Conservation (phyloP, 2,113 vertebrate species). For the Corvus cornix region DNA sequence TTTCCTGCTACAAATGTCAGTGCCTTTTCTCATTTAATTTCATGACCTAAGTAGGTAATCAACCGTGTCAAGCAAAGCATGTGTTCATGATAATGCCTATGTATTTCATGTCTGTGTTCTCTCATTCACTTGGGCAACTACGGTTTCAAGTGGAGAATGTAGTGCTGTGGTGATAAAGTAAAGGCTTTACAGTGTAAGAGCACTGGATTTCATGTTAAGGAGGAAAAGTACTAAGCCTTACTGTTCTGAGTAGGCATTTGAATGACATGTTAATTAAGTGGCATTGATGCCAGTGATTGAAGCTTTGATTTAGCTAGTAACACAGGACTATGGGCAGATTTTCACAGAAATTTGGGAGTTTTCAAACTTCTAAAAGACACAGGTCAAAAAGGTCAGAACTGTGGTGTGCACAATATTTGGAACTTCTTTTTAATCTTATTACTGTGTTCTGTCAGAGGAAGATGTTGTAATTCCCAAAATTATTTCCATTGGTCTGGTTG, state of each 20-base stretch:
- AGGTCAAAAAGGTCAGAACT: constrained; percentile 1
- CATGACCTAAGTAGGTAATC: constrained; percentile 58
- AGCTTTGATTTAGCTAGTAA: constrained; percentile 71
- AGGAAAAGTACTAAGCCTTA: constrained; percentile 72
- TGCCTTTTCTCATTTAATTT: constrained; percentile 61
- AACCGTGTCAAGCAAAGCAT: constrained; percentile 57
- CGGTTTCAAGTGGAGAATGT: constrained; percentile 73
- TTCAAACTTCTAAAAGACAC: constrained; percentile 23
- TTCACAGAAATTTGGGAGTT: constrained; percentile 58
- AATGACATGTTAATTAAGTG: constrained; percentile 80
- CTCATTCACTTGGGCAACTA: constrained; percentile 64
- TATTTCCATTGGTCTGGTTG: background rate
- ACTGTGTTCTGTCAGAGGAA: background rate
- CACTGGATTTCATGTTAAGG: constrained; percentile 68
- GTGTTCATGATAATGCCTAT: constrained; percentile 57
- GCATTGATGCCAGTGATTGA: constrained; percentile 66
- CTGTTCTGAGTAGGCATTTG: constrained; percentile 75
- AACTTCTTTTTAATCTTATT: background rate
- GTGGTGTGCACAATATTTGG: background rate
- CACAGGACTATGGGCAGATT: constrained; percentile 62
- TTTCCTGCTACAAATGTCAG: constrained; percentile 11
- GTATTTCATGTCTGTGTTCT: constrained; percentile 56
- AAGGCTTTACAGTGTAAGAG: constrained; percentile 70
- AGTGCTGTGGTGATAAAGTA: constrained; percentile 71
- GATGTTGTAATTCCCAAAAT: constrained; percentile 12